Evolutionary conservation across 2,113 vertebrate species (phyloP).

Genomic region (Pimephales promelas): DNA sequence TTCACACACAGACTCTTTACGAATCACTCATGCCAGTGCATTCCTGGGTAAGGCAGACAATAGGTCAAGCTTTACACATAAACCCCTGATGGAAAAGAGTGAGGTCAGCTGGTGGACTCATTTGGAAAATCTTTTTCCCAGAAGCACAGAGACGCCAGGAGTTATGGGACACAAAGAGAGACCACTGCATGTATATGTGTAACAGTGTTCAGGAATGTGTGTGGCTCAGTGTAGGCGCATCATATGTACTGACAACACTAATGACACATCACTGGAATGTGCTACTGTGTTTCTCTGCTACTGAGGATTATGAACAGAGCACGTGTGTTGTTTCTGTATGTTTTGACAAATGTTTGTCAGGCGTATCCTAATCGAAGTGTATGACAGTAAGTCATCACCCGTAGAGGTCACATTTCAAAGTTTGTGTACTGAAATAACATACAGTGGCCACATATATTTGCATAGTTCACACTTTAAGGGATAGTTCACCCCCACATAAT

Average conservation of each 20-base stretch:
- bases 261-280: not conserved
- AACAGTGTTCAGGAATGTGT: conserved; percentile 63
- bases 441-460: not conserved
- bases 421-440: not conserved
- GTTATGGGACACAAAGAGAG: conserved; percentile 48
- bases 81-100: conserved; percentile 69
- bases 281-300: not conserved
- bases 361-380: not conserved
- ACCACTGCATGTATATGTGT: conserved; percentile 56
- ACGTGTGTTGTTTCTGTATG: not conserved
- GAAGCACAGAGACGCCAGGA: conserved; percentile 50
- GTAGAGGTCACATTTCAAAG: not conserved
- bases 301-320: conserved; percentile 20
- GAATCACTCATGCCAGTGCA: conserved; percentile 65
- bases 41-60: conserved; percentile 71
- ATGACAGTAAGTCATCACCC: not conserved
- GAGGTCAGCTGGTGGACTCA: conserved; percentile 63
- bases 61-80: conserved; percentile 66
- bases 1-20: conserved; percentile 29
- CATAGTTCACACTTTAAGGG: not conserved
- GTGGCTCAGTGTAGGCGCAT: not conserved
- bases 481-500: not conserved
- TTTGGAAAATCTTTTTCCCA: conserved; percentile 66
- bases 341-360: not conserved
- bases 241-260: not conserved